Base-by-base conservation (phyloP, 53 echinoderm and acorn worm species). In the Luidia sarsii region DNA sequence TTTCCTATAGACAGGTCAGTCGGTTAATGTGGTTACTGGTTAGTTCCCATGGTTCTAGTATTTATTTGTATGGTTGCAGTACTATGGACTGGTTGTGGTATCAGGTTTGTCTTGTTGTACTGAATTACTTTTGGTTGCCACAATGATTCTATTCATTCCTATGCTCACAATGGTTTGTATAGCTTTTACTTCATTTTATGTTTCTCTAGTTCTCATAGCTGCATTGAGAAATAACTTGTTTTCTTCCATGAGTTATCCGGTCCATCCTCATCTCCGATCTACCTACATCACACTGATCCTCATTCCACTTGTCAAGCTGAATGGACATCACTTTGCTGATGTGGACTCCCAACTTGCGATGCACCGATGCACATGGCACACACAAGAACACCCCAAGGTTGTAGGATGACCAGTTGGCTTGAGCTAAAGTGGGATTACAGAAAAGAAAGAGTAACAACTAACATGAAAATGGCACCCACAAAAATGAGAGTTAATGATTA, bases 331-430 rank as follows among this genome's bases (percentile, higher is more conserved):
- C 93, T 85, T 88, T 90, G 83, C 92, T 96, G 54, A 93, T 90
- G 67, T 93, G 93, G 39, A 90, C 92, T 14, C 97, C 97, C n/a
- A 96, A 74, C 89, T 90, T 96, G 65, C 97, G 90, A 70, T 96
- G 97, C 3, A 93, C 88, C 0, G 90, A 84, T 6, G 92, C 97
- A 84, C 97, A 93, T 49, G 88, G 79, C 13, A 96, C 91, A 66
- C 97, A 96, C 48, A 96, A 66, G 80, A 93, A 96, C 30, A 96
- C 81, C 19, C 97, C 97, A 30, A 96, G 86, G 38, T 93, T 96
- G 64, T 88, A 93, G 14, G 97, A 88, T 8, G 91, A 90, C 97
- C 97, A 96, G 61, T 96, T 88, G 16, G 90, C 86, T 75, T 88
- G 80, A 48, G 75, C 93, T 93, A 74, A 48, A 65, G 53, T 27